Evolutionary conservation across 1,140 invertebrate species (phyloP), one percentile per base, ranked within the genome.

Genomic region (Lordiphosa collinella): DNA sequence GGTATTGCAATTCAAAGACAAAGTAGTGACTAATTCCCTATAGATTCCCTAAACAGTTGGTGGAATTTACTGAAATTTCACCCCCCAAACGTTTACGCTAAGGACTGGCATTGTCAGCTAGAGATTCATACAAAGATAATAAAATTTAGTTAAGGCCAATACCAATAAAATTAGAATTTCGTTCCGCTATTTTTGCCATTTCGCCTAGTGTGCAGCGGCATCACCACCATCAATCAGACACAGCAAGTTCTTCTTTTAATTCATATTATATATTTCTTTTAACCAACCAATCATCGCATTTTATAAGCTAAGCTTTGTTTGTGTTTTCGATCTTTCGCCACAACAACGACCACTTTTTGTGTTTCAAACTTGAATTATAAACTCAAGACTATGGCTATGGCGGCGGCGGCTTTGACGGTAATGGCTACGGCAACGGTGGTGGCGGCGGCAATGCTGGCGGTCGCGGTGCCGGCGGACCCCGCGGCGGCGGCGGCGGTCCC

Each of bases 341-440:
- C 43, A 60, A 47, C 53, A 47, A 56, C 38, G 53, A 64, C 16
- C 51, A 47, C 36, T 47, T 55, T 58, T 51, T 69, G 75, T 64
- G 59, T 69, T 70, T 54, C 34, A 71, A 57, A 40, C 41, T 37
- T 34, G 43, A 38, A 57, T 46, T 18, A 35, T 40, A 41, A 53
- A 54, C 41, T 34, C 31, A 67, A 88, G 87, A 88, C 58, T 88
- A 88, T 50, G 86, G 86, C 43, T 88, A 88, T 67, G 80, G 86
- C 69, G 86, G 86, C 69, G 86, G 87, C 71, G 84, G 76, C 74
- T 88, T 85, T 72, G 84, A 88, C 60, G 87, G 79, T 86, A 78
- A 82, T 72, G 76, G 70, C 62, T 74, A 74, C 53, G 87, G 80
- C 65, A 70, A 73, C 52, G 86, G 80, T 68, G 57, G 61, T 64